phyloP scores from a whole-genome alignment of 92 coral and sea anemone species.

The Heliopora coerulea region DNA sequence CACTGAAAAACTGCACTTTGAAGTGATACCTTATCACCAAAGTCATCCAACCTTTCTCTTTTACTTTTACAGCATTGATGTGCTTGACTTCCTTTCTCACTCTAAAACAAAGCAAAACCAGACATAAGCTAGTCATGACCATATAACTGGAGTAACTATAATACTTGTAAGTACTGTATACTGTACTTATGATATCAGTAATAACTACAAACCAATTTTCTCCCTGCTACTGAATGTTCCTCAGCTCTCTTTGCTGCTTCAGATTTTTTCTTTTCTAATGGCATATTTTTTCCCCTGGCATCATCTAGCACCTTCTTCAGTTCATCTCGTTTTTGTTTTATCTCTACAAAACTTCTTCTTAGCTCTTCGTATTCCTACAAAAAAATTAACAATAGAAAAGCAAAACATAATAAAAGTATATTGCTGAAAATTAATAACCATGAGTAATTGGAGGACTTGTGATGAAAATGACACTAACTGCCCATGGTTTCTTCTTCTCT shows the following conservation, averaged over 20 bases:
- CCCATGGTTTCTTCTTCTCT: conserved; percentile 97
- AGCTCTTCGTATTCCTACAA: conserved; percentile 89
- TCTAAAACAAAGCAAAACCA: conserved; percentile 5
- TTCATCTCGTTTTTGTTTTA: conserved; percentile 65
- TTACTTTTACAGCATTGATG: conserved; percentile 18
- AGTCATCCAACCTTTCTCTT: conserved; percentile 33
- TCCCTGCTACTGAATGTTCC: conserved; percentile 59
- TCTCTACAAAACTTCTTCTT: conserved; percentile 76
- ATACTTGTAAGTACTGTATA: too few species aligned
- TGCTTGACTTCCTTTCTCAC: conserved; percentile 40
- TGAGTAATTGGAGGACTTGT: too few species aligned
- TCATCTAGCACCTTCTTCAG: conserved; percentile 66
- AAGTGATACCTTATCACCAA: conserved; percentile 15
- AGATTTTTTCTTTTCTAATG: conserved; percentile 69
- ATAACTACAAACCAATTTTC: conserved; percentile 58
- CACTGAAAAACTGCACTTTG: background rate
- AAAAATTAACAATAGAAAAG: background rate
- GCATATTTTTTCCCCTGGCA: conserved; percentile 69
- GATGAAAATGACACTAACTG: conserved; percentile 77
- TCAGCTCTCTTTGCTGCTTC: conserved; percentile 58
- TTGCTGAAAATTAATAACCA: background rate
- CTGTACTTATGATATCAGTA: too few species aligned
- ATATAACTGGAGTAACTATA: too few species aligned
- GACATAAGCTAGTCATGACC: too few species aligned
- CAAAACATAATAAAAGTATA: background rate